These are phyloP conservation scores for Iphiclides podalirius DNA, from an alignment of 2,888 invertebrate species.

Conservation along the genomic window DNA sequence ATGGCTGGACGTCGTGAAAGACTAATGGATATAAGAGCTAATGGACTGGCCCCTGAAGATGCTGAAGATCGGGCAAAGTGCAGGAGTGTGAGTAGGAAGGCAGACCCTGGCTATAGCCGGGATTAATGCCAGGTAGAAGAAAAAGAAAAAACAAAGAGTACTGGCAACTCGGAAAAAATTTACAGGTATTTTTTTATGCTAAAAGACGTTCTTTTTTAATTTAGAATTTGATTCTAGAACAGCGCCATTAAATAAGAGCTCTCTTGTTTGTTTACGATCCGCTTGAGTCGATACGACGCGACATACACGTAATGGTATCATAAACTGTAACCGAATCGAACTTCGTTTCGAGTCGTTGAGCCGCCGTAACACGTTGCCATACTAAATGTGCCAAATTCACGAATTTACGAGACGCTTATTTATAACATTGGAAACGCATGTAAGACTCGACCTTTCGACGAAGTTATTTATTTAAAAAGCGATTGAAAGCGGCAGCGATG, in stretches of 20 bases:
- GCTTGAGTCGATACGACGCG: constrained; percentile 13
- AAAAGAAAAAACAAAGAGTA: too few species aligned
- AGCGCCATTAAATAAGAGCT: neutral
- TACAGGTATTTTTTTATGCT: too few species aligned
- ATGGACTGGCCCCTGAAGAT: too few species aligned
- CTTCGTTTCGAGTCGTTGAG: constrained; percentile 15
- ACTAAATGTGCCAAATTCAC: constrained; percentile 14
- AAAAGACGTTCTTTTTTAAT: too few species aligned
- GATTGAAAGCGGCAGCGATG: constrained; percentile 5
- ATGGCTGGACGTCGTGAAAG: too few species aligned
- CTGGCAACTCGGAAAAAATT: too few species aligned
- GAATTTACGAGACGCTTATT: constrained; percentile 17
- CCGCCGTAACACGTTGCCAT: constrained; percentile 10
- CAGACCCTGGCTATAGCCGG: too few species aligned
- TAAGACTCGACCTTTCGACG: constrained; percentile 7
- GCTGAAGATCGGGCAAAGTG: too few species aligned
- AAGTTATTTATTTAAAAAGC: constrained; percentile 11
- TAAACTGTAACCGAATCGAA: constrained; percentile 12
- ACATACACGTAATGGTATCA: constrained; percentile 14
- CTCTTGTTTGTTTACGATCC: constrained; percentile 6
- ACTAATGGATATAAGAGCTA: too few species aligned
- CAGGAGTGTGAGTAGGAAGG: too few species aligned
- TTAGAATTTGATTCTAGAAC: too few species aligned
- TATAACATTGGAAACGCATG: constrained; percentile 3
- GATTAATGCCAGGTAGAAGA: too few species aligned